Evolutionary conservation across 2,888 invertebrate genomes (phyloP).

Genomic region (Cephus runcator): DNA sequence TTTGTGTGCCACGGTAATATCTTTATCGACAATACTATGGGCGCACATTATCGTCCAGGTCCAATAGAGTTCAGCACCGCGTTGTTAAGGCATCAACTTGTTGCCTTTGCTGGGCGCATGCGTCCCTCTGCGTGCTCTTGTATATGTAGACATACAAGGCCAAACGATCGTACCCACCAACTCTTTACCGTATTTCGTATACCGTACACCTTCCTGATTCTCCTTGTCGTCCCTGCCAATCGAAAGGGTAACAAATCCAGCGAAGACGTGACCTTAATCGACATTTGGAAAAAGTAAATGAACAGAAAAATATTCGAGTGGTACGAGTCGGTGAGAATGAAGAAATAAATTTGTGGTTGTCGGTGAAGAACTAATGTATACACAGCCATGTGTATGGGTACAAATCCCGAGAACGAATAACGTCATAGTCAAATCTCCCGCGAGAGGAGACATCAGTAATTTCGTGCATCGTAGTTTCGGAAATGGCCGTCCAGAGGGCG

Average conservation of each 20-base stretch:
- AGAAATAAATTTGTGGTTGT: background rate
- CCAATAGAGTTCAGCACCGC: constrained; percentile 30
- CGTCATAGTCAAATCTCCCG: background rate
- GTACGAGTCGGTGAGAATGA: background rate
- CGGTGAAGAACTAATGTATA: background rate
- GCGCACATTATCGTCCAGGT: constrained; percentile 9
- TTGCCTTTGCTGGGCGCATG: constrained; percentile 44
- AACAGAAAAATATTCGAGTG: background rate
- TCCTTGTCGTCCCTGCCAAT: background rate
- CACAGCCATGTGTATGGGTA: too few relatives aligned
- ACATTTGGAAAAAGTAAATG: background rate
- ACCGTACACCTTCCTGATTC: background rate
- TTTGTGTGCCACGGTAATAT: background rate
- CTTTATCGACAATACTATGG: constrained; percentile 18
- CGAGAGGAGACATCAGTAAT: background rate
- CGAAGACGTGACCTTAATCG: background rate
- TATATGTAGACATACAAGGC: background rate
- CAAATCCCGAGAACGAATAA: background rate
- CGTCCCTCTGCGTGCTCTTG: constrained; percentile 23
- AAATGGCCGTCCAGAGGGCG: background rate
- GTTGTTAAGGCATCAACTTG: constrained; percentile 41
- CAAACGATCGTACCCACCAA: background rate
- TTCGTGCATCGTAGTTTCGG: background rate
- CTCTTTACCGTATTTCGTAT: background rate
- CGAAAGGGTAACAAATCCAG: background rate